Percentiles rank a stretch among this genome's conserved stretches.
Conservation (phyloP, 2,888 invertebrate genomes). For the Drosophila formosana region DNA sequence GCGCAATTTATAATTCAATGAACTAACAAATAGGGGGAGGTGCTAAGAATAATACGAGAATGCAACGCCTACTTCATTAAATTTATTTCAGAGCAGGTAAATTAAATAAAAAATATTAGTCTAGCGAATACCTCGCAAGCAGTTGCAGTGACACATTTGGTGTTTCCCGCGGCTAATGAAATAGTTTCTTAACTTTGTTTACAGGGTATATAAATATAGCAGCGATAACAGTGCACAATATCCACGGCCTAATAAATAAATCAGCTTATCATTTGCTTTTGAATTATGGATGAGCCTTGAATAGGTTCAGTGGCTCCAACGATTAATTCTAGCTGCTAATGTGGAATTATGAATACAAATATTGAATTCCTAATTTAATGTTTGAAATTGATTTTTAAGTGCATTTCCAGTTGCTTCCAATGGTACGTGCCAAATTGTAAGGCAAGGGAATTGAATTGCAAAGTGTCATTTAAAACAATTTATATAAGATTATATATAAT, state of each 20-base stretch:
- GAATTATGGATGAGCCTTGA: slow-evolving; percentile 25
- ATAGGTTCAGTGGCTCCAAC: slow-evolving; percentile 30
- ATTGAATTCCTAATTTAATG: not conserved
- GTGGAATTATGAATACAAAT: not conserved
- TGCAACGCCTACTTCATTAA: slow-evolving; percentile 12
- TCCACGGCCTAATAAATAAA: slow-evolving; percentile 5
- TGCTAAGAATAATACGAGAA: slow-evolving; percentile 2
- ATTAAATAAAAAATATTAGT: not conserved
- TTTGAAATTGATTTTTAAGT: slow-evolving; percentile 18
- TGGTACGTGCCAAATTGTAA: slow-evolving; percentile 64
- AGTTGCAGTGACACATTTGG: not conserved
- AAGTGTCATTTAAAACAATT: slow-evolving; percentile 55
- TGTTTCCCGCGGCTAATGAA: not conserved
- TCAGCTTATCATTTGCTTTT: slow-evolving; percentile 30
- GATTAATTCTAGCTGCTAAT: slow-evolving; percentile 15
- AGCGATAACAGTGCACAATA: slow-evolving; percentile 8
- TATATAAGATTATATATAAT: slow-evolving; percentile 47
- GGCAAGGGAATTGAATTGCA: slow-evolving; percentile 36
- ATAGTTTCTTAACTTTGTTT: not conserved
- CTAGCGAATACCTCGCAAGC: not conserved
- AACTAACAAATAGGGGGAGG: slow-evolving; percentile 27
- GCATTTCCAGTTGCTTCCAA: slow-evolving; percentile 21
- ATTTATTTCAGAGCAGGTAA: not conserved
- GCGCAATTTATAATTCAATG: slow-evolving; percentile 33
- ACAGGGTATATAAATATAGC: slow-evolving; percentile 1